Base-by-base conservation (phyloP, 1,140 invertebrate species). In the Drosophila aff. region DNA sequence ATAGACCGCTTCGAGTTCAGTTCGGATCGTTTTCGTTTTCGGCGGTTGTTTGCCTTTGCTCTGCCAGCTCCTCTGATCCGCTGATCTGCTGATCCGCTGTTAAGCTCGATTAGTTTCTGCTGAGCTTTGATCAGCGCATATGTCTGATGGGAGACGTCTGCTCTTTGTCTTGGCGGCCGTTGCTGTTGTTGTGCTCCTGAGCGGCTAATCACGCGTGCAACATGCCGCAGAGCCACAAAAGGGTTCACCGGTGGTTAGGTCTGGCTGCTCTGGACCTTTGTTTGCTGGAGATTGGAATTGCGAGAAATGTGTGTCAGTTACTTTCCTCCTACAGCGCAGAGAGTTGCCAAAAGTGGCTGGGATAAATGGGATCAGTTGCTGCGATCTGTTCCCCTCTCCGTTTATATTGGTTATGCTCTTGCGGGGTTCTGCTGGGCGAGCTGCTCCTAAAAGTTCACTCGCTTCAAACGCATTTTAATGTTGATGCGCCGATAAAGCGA, bases 201-300 rank as follows among this genome's bases (percentile, higher is more conserved):
- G 55, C 63, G 33, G 83, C 79, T 86, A 86, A 86, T 87, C 82
- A 86, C 83, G 82, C 82, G 69, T 85, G 82, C 82, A 85, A 85
- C 82, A 85, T 84, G 82, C 82, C 82, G 82, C 82, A 53, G 84
- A 84, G 52, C 64, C 26, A 81, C 65, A 75, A 53, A 47, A 67
- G 50, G 77, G 82, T 67, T 75, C 75, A 76, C 53, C 61, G 53
- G 58, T 11, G 63, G 63, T 40, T 58, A 13, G 8, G n/a, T 33
- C 46, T 26, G 21, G 41, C 40, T 44, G 21, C 31, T 49, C 47
- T 62, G 26, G 41, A 62, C 47, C 75, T 76, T 58, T 46, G 57
- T 72, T 60, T 64, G 46, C 43, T 38, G 58, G 59, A 43, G 28
- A 66, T 71, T 67, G 43, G 47, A 79, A 59, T 75, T 57, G 69